phyloP scores from a whole-genome alignment of 1,140 invertebrate species.

The Telenomus remus region DNA sequence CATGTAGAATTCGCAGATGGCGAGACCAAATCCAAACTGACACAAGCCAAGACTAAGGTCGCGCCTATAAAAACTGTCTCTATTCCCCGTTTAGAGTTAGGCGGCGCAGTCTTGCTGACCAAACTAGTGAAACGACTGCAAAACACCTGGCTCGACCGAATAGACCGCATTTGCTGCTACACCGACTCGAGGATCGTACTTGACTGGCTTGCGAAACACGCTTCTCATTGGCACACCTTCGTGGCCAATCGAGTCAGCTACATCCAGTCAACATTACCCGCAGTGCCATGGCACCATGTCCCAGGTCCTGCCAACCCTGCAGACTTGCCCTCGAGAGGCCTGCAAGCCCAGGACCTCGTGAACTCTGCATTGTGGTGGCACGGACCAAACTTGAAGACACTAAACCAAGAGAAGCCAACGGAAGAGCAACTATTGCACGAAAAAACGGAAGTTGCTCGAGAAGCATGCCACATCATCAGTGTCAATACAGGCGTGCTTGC shows the following conservation, averaged over 20 bases:
- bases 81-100: constrained; percentile 6
- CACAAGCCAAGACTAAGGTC: constrained; percentile 1
- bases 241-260: neutral
- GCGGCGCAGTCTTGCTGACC: constrained; percentile 23
- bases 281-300: neutral
- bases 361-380: neutral
- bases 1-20: neutral
- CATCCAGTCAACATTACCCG: neutral
- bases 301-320: neutral
- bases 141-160: neutral
- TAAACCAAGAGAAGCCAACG: too few species aligned
- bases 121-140: neutral
- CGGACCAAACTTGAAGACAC: neutral
- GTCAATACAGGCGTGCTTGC: too few species aligned
- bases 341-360: neutral
- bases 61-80: neutral
- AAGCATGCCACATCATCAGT: too few species aligned
- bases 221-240: neutral
- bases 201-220: neutral
- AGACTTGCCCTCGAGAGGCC: neutral
- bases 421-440: too few species aligned
- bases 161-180: neutral
- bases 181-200: neutral
- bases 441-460: too few species aligned
- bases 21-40: neutral